These are phyloP conservation scores for Pyrochroa serraticornis DNA, from an alignment of 2,888 invertebrate genomes.

Conservation along the genomic window DNA sequence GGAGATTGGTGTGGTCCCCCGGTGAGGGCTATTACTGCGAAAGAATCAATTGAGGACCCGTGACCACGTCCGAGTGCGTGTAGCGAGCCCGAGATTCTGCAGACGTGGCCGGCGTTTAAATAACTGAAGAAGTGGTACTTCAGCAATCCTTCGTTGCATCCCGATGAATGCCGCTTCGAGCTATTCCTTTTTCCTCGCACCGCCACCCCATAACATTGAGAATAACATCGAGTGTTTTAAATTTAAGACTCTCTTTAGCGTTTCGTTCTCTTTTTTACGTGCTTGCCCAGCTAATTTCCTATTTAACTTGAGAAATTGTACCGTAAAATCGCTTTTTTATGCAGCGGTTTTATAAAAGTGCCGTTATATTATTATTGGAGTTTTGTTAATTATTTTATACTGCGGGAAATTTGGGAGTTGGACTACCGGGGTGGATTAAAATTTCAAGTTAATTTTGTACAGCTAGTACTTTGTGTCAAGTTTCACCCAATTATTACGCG, in stretches of 20 bases:
- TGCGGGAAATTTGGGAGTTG: background rate
- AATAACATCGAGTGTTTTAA: constrained; percentile 39
- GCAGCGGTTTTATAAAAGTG: constrained; percentile 22
- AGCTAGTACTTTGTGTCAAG: background rate
- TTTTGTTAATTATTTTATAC: constrained; percentile 21
- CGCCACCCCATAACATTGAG: constrained; percentile 33
- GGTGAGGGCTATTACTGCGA: constrained; percentile 30
- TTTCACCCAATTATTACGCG: too few relatives aligned
- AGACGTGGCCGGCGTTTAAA: constrained; percentile 29
- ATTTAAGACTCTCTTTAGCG: constrained; percentile 35
- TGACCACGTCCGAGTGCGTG: constrained; percentile 38
- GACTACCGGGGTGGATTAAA: background rate
- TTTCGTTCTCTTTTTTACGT: constrained; percentile 38
- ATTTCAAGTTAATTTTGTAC: background rate
- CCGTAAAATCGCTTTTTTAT: constrained; percentile 31
- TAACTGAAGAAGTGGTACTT: constrained; percentile 19
- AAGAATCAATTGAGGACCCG: constrained; percentile 34
- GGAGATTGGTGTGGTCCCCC: constrained; percentile 27
- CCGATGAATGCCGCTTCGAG: constrained; percentile 19
- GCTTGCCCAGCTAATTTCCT: constrained; percentile 36
- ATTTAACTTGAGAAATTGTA: constrained; percentile 32
- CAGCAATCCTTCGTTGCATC: constrained; percentile 15
- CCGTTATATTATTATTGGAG: constrained; percentile 15
- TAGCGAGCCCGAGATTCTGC: constrained; percentile 28
- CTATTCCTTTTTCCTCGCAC: constrained; percentile 9